A percentile compares a stretch with the other conserved stretches of the same genome.
Conservation (phyloP, 2,797 vertebrate genomes). For the Gorsachius magnificus region DNA sequence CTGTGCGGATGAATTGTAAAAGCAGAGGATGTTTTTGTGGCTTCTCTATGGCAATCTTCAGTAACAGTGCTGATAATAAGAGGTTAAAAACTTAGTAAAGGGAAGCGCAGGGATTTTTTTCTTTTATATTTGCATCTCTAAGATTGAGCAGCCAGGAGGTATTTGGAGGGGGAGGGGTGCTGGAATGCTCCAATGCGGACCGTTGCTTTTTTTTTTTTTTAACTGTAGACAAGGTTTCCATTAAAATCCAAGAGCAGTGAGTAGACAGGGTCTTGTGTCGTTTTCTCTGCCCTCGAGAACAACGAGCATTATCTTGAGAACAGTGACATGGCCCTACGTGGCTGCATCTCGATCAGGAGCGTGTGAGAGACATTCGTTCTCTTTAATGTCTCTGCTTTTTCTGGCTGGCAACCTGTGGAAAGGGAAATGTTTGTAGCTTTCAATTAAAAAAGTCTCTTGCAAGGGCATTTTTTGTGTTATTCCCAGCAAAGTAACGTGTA, state of each 20-base stretch:
- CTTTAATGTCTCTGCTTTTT: not conserved
- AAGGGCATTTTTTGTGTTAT: not conserved
- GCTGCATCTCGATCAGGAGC: accelerated
- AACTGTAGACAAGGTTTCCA: not conserved
- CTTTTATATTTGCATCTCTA: not conserved
- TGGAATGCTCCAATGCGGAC: not conserved
- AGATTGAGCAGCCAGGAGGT: not conserved
- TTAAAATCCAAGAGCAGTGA: not conserved
- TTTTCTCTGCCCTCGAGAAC: not conserved
- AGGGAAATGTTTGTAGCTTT: not conserved
- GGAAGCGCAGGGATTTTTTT: accelerated
- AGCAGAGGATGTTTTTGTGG: not conserved
- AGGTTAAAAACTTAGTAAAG: not conserved
- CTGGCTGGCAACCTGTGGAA: not conserved
- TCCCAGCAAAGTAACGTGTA: not conserved
- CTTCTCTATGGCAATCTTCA: not conserved
- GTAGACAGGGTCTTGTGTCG: not conserved
- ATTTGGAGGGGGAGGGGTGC: not conserved
- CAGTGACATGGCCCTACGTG: not conserved
- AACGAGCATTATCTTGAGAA: not conserved
- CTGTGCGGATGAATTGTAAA: not conserved
- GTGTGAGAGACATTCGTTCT: accelerated
- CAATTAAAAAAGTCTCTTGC: not conserved
- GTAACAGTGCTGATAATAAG: not conserved
- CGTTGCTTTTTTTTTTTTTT: not conserved